Evolutionary conservation across 2,113 vertebrate species (phyloP), one percentile per base, ranked within the genome.

Genomic region (Syrrhaptes paradoxus): DNA sequence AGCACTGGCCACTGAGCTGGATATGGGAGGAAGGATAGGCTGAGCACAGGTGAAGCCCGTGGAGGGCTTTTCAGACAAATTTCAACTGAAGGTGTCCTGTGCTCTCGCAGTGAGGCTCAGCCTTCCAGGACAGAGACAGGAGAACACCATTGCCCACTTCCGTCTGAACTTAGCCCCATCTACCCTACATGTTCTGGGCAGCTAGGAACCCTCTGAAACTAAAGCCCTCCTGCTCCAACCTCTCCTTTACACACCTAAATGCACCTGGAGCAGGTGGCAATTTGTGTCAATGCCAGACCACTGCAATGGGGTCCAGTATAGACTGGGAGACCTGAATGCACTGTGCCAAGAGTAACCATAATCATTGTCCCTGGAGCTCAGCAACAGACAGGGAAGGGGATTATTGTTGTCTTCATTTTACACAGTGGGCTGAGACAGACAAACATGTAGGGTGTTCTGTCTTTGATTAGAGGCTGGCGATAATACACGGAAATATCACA

Each of bases 241-340:
- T 74, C 31, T 41, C 31, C 28, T 46, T 72, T 58, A 5, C 10
- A 6, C 15, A 31, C 31, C 31, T 58, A 83, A 51, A 55, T 5
- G 34, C 12, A n/a, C 41, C 24, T 17, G 71, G 22, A 43, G 58
- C 20, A 31, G 29, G 24, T 28, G 45, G 31, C 36, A 68, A 17
- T 11, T 10, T 25, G 29, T 70, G 61, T 32, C 70, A 34, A 1
- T 41, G 22, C 55, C 87, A 89, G 52, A n/a, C n/a, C 22, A 24
- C 21, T 45, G 41, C 63, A 26, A 0, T 0, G 2, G 26, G 28
- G 38, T 22, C 29, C 52, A 4, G 34, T 2, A 11, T 1, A 25
- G 38, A 16, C 58, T 20, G 26, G 10, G 77, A 82, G 34, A 78
- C n/a, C 26, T 43, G 49, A 52, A 19, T 17, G 32, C 13, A 4